Percentiles rank a stretch among this genome's conserved stretches.
Conservation (phyloP, 2,888 invertebrate genomes). For the Drosophila fulvimacula region DNA sequence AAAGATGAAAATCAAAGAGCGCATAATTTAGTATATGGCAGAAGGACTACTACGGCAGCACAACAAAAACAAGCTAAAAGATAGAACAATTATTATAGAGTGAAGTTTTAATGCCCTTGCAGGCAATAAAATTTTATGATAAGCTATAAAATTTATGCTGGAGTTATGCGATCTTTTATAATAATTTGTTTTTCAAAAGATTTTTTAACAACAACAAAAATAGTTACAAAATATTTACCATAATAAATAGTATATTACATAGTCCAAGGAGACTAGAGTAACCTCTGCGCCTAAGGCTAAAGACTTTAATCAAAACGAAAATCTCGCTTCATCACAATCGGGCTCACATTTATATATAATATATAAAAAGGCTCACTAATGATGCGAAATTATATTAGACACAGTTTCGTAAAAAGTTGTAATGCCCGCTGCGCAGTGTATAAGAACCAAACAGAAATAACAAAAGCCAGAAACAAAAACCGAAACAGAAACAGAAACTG, state of each 20-base stretch:
- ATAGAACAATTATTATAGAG: not conserved
- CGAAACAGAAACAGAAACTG: slow-evolving; percentile 15
- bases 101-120: slow-evolving; percentile 21
- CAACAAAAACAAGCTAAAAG: not conserved
- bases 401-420: slow-evolving; percentile 5
- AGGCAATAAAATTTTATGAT: not conserved
- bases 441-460: slow-evolving; percentile 31
- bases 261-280: not conserved
- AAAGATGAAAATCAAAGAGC: slow-evolving; percentile 37
- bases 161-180: not conserved
- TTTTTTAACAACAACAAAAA: not conserved
- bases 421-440: slow-evolving; percentile 17
- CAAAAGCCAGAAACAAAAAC: slow-evolving; percentile 18
- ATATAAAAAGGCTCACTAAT: not conserved
- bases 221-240: too few species aligned
- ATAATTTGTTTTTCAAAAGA: not conserved
- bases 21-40: slow-evolving; percentile 57
- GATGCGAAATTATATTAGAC: slow-evolving; percentile 9
- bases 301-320: not conserved
- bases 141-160: not conserved
- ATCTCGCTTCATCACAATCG: not conserved
- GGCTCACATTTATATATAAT: not conserved
- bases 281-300: not conserved
- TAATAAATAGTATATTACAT: not conserved
- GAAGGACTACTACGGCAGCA: slow-evolving; percentile 17